Conservation (phyloP, 2,797 vertebrate genomes). For the Kryptolebias ocellatus region DNA sequence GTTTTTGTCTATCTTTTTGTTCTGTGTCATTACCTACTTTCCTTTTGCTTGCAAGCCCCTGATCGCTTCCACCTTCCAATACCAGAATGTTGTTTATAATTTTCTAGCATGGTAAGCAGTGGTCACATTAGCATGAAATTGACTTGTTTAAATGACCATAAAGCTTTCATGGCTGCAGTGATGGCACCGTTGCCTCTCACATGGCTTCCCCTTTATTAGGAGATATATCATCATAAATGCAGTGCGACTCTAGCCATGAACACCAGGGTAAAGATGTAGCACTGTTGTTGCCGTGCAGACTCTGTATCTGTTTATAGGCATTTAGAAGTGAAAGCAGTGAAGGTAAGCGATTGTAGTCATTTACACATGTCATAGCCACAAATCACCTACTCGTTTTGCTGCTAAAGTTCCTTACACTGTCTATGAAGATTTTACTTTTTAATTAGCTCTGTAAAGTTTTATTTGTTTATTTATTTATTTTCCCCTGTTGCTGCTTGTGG, state of each 20-base stretch:
- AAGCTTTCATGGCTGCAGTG: slow-evolving; percentile 65
- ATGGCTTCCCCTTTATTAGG: slow-evolving; percentile 54
- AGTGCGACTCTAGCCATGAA: neutral
- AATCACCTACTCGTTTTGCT: slow-evolving; percentile 29
- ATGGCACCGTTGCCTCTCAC: slow-evolving; percentile 50
- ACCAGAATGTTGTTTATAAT: slow-evolving; percentile 68
- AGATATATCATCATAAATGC: slow-evolving; percentile 59
- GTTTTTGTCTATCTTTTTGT: slow-evolving; percentile 2
- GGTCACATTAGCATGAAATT: slow-evolving; percentile 84
- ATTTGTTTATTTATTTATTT: slow-evolving; percentile 10
- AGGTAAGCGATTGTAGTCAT: slow-evolving; percentile 40
- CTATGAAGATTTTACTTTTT: slow-evolving; percentile 52
- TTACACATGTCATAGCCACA: slow-evolving; percentile 26
- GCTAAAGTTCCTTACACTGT: slow-evolving; percentile 18
- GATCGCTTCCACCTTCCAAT: slow-evolving; percentile 24
- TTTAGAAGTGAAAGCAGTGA: slow-evolving; percentile 11
- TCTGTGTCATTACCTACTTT: slow-evolving; percentile 8
- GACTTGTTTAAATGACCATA: slow-evolving; percentile 83
- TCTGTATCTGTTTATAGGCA: slow-evolving; percentile 1
- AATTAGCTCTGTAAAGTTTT: slow-evolving; percentile 61
- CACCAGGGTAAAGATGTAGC: neutral
- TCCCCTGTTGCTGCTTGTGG: slow-evolving; percentile 35
- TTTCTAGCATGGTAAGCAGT: slow-evolving; percentile 74
- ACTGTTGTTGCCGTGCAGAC: slow-evolving; percentile 6
- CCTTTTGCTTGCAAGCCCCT: slow-evolving; percentile 21